Conservation (phyloP, 2,888 invertebrate species). For the Napeogenes inachia region DNA sequence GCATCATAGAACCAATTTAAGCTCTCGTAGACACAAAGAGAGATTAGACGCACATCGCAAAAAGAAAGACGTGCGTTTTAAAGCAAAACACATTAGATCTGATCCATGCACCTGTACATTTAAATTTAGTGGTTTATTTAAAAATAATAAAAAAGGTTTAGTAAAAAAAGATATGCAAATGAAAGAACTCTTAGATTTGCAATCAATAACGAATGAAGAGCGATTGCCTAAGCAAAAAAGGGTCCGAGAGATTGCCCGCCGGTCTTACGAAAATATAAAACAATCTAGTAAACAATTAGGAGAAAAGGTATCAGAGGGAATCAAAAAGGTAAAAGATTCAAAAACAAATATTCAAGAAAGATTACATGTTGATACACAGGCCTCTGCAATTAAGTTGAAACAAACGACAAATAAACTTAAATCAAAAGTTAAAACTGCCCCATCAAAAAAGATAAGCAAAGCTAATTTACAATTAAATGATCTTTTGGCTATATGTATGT, state of each 20-base stretch:
- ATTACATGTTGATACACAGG: slow-evolving; percentile 24
- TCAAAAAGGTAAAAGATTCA: slow-evolving; percentile 33
- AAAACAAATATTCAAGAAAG: slow-evolving; percentile 30
- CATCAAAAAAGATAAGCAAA: slow-evolving; percentile 14
- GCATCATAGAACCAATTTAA: slow-evolving; percentile 30
- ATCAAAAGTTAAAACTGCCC: slow-evolving; percentile 20
- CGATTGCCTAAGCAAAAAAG: slow-evolving; percentile 24
- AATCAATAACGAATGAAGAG: slow-evolving; percentile 16
- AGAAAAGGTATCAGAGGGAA: slow-evolving; percentile 32
- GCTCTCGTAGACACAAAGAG: slow-evolving; percentile 23
- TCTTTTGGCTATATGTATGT: slow-evolving; percentile 7
- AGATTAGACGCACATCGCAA: slow-evolving; percentile 28
- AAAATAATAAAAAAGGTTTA: slow-evolving; percentile 32
- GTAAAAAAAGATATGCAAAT: slow-evolving; percentile 29
- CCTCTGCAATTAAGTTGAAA: slow-evolving; percentile 31
- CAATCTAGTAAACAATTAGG: slow-evolving; percentile 31
- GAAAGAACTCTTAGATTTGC: slow-evolving; percentile 15
- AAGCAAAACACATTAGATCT: slow-evolving; percentile 47
- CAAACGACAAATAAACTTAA: slow-evolving; percentile 29
- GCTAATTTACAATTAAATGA: neutral
- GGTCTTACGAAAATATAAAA: slow-evolving; percentile 38
- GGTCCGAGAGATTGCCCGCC: slow-evolving; percentile 22
- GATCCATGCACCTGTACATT: slow-evolving; percentile 52
- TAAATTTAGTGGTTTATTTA: slow-evolving; percentile 36
- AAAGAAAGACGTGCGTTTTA: slow-evolving; percentile 34